Evolutionary conservation across 2,113 vertebrate genomes (phyloP).

Genomic region (Rhizomys pruinosus): DNA sequence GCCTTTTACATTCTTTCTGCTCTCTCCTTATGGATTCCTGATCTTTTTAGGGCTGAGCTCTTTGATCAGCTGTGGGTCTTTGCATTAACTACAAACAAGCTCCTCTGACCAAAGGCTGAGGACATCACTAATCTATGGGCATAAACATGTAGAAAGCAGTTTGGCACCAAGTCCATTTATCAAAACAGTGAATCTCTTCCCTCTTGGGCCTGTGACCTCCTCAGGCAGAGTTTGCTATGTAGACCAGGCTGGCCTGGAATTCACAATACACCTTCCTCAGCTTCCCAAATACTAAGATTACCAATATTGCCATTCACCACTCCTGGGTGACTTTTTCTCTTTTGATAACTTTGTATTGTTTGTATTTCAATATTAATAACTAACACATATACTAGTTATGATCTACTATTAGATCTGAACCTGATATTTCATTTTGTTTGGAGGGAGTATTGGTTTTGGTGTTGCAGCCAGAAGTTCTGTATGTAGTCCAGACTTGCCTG

Average conservation of each 20-base stretch:
- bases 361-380: not conserved
- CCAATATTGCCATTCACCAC: not conserved
- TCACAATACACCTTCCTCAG: not conserved
- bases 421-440: not conserved
- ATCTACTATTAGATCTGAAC: not conserved
- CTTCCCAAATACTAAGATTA: not conserved
- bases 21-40: not conserved
- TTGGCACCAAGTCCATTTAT: not conserved
- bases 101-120: not conserved
- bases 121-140: not conserved
- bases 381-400: not conserved
- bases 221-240: not conserved
- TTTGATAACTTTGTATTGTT: not conserved
- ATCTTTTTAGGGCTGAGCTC: not conserved
- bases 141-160: not conserved
- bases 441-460: no score
- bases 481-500: not conserved
- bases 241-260: not conserved
- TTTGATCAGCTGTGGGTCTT: not conserved
- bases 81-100: not conserved
- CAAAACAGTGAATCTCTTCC: not conserved
- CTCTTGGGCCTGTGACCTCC: not conserved
- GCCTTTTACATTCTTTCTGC: not conserved
- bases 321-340: not conserved
- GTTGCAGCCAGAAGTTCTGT: not conserved